A percentile compares a stretch with the other conserved stretches of the same genome.
Conservation (phyloP, 2,797 vertebrate genomes). For the Kryptolebias ocellatus region DNA sequence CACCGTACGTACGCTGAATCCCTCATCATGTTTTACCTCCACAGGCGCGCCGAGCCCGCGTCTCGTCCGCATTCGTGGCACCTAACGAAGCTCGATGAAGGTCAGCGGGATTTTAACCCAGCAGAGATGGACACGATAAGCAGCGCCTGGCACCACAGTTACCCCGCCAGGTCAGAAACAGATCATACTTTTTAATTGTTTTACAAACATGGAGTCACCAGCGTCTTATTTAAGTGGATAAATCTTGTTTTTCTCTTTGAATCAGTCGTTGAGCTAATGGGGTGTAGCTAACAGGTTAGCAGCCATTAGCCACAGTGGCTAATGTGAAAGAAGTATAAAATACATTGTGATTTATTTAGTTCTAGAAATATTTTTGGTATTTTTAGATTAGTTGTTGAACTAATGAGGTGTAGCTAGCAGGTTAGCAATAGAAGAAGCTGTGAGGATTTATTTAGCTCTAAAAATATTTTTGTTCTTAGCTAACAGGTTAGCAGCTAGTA, state of each 20-base stretch:
- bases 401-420: background rate
- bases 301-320: too few relatives aligned
- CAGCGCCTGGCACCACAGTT: conserved; percentile 89
- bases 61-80: conserved; percentile 95
- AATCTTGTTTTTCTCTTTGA: background rate
- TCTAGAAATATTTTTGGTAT: background rate
- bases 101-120: conserved; percentile 82
- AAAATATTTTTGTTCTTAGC: too few relatives aligned
- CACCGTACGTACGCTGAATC: too few relatives aligned
- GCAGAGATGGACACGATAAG: conserved; percentile 85
- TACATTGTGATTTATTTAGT: too few relatives aligned
- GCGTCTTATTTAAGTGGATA: background rate
- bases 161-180: conserved; percentile 88
- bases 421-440: too few relatives aligned
- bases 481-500: too few relatives aligned
- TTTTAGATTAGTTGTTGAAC: background rate
- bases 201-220: background rate
- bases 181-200: background rate
- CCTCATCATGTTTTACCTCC: background rate
- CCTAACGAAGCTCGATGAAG: conserved; percentile 84
- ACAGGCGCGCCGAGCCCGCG: conserved; percentile 84
- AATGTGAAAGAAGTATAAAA: too few relatives aligned
- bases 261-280: background rate
- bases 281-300: too few relatives aligned
- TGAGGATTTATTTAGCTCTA: too few relatives aligned